Base-by-base conservation (phyloP, 2,888 invertebrate genomes). In the Coelinius sp. region DNA sequence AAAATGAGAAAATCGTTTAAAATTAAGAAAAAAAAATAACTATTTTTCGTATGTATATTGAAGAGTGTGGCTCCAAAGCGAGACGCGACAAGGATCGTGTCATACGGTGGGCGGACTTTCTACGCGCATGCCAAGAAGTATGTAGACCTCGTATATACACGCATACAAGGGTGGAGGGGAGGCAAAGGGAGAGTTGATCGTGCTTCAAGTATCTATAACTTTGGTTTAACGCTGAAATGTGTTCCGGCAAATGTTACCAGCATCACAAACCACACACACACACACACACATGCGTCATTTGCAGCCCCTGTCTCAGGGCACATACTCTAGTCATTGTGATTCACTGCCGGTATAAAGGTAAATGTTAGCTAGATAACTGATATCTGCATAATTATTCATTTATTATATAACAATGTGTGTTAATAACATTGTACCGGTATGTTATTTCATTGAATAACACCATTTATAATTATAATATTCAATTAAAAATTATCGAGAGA, bases 51-150 rank as follows among this genome's bases (percentile, higher is more conserved):
- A 35, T 35, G 10, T 35, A 10, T 6, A n/a, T n/a, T n/a, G n/a
- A n/a, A n/a, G n/a, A n/a, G n/a, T n/a, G n/a, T n/a, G n/a, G n/a
- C 35, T 35, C 10, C 7, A 31, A 17, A 31, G 24, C n/a, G 53
- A 12, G 59, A 69, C 31, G 64, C 25, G 70, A 71, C 70, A 66
- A 12, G 41, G 53, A 70, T 64, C 78, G 80, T 80, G 81, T 78
- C 81, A 77, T 78, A 77, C 38, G 78, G 83, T 83, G 82, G 84
- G 82, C 82, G 83, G 78, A 84, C 83, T 84, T 84, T 82, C 82
- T 83, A 66, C 66, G 66, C 46, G 66, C 66, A 65, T 65, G 65
- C 65, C 65, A 27, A 25, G 14, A 46, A 12, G 46, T 46, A 46
- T 46, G 14, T 4, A 31, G 6, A 20, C 41, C 22, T n/a, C 62